These are phyloP conservation scores for Paramormyrops kingsleyae DNA, from an alignment of 2,113 vertebrate genomes.

Conservation along the genomic window DNA sequence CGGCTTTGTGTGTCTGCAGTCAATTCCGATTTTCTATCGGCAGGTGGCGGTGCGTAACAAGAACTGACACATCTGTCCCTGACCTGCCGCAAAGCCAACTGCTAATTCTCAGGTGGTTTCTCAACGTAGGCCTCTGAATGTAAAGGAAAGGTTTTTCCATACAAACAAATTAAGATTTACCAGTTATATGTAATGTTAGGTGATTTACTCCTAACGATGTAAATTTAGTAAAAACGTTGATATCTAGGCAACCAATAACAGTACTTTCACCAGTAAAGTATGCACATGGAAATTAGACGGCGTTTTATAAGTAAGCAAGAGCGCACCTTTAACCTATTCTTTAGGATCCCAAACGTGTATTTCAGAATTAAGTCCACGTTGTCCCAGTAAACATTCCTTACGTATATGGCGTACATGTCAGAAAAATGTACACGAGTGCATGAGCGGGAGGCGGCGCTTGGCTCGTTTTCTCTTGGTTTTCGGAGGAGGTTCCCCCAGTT, in stretches of 20 bases:
- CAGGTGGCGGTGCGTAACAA: not conserved
- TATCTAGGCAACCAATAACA: not conserved
- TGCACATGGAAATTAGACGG: not conserved
- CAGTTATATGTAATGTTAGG: not conserved
- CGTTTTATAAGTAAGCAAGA: not conserved
- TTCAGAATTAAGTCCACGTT: not conserved
- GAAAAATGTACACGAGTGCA: not conserved
- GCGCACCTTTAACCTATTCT: not conserved
- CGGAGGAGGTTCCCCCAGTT: not conserved
- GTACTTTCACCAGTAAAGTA: not conserved
- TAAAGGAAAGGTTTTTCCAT: not conserved
- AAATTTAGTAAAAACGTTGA: not conserved
- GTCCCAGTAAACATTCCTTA: not conserved
- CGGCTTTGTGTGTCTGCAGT: no score
- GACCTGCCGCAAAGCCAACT: not conserved
- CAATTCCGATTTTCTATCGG: not conserved
- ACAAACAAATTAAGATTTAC: not conserved
- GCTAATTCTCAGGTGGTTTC: not conserved
- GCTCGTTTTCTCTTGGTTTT: not conserved
- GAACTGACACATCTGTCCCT: not conserved
- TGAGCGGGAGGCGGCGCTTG: conserved; percentile 21
- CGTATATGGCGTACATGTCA: not conserved
- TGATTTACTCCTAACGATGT: not conserved
- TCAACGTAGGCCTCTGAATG: not conserved
- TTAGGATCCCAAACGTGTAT: not conserved